Evolutionary conservation across 2,113 vertebrate genomes (phyloP).

Genomic region (Festucalex cinctus): DNA sequence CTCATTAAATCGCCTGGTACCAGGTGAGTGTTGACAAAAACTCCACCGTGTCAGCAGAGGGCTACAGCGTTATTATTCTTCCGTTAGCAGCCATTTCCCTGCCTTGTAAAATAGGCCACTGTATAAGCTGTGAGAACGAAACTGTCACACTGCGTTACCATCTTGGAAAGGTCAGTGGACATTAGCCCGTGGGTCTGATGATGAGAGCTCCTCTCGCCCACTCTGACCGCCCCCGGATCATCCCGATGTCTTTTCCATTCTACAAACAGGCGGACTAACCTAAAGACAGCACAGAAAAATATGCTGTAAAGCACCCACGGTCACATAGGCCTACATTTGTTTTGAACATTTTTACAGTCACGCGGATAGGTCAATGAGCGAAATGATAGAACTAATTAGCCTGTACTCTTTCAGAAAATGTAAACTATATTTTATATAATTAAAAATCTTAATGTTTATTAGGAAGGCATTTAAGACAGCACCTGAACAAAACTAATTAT

Average conservation of each 20-base stretch:
- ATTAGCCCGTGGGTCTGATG: slow-evolving; percentile 60
- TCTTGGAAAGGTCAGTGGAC: slow-evolving; percentile 71
- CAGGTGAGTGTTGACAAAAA: neutral
- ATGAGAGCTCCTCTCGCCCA: slow-evolving; percentile 27
- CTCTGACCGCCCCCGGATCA: slow-evolving; percentile 13
- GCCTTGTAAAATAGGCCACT: slow-evolving; percentile 18
- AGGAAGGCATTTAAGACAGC: no score
- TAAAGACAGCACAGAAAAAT: slow-evolving; percentile 24
- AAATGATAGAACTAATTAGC: no score
- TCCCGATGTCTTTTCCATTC: slow-evolving; percentile 19
- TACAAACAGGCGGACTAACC: slow-evolving; percentile 10
- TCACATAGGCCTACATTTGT: neutral
- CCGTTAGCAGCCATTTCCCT: neutral
- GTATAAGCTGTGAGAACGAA: slow-evolving; percentile 19
- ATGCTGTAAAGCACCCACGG: neutral
- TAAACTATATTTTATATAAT: no score
- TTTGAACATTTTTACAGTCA: neutral
- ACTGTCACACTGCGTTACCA: slow-evolving; percentile 65
- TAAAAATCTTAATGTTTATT: neutral
- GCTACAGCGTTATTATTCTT: neutral
- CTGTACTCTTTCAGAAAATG: no score
- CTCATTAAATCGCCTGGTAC: neutral
- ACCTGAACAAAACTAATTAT: neutral
- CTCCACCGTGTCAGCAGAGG: neutral
- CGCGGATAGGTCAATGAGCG: neutral